Evolutionary conservation across 2,888 invertebrate species (phyloP), one percentile per base, ranked within the genome.

Genomic region (Acrocyrtus sp.): DNA sequence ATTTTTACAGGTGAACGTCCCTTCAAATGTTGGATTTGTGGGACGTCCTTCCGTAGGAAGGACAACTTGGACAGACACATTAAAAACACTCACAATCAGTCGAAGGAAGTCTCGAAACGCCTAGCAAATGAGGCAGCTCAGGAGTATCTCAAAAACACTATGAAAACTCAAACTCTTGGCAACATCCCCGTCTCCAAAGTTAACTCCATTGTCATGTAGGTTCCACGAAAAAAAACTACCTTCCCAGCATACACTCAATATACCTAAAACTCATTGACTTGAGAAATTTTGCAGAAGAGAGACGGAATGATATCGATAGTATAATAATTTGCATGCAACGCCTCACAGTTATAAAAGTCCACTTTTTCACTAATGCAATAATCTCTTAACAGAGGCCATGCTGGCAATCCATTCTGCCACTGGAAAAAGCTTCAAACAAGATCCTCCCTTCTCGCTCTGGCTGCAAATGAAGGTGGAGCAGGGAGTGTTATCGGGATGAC

Each of bases 21-120:
- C 4, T 93, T 89, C 82, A 88, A 88, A 19, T 94, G 94, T 83
- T 87, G 87, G 74, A 86, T 90, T 24, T 94, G 94, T 83, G 87
- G 87, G 41, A 89, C 89, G 6, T 87, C 87, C 47, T 93, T 93
- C 82, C 86, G 90, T 50, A 86, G 94, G 72, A 92, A 91, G 83
- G 94, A 94, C 83, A 94, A 93, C 83, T 86, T 93, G 72, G 88
- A 81, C 50, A 41, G 81, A 3, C 81, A 81, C 54, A 81, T 79
- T 1, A 79, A 79, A 45, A 79, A 79, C 48, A 79, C 77, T 19
- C 81, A 81, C 66, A 81, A 81, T 50, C 79, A 79, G 29, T 75
- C 81, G 3, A 79, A 77, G 51, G 79, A 78, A 67, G 76, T 81
- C 15, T 78, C 79, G 15, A 79, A 79, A 51, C 74, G 78, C 27